phyloP scores from a whole-genome alignment of 2,797 vertebrate genomes.

The Labroides dimidiatus region DNA sequence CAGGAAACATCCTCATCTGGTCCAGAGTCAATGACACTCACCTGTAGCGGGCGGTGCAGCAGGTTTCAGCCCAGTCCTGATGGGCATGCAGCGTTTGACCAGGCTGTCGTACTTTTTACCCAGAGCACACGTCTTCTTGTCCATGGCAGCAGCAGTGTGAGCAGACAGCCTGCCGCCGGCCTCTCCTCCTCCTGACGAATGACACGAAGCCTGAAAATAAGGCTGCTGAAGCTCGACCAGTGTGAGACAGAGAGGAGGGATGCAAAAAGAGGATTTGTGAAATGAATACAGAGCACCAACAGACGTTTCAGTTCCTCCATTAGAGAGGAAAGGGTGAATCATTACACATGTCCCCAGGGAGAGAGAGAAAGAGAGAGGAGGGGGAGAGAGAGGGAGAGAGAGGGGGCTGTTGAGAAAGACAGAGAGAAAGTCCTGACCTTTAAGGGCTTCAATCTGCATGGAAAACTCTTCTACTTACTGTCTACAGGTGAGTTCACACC shows the following conservation, averaged over 20 bases:
- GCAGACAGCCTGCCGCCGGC: conserved; percentile 81
- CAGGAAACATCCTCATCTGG: background rate
- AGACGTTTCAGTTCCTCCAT: conserved; percentile 78
- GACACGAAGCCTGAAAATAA: conserved; percentile 72
- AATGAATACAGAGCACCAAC: conserved; percentile 41
- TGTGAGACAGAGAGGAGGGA: conserved; percentile 76
- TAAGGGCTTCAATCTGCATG: background rate
- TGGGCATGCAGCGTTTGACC: accelerated
- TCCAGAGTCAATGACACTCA: conserved; percentile 50
- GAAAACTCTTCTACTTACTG: background rate
- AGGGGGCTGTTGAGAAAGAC: conserved; percentile 31
- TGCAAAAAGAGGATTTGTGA: conserved; percentile 33
- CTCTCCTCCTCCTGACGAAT: conserved; percentile 75
- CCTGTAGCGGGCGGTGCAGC: conserved; percentile 33
- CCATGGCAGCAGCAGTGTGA: conserved; percentile 80
- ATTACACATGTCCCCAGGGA: conserved; percentile 49
- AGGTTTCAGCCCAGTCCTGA: accelerated
- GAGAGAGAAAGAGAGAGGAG: background rate
- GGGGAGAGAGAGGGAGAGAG: conserved; percentile 4
- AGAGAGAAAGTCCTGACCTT: conserved; percentile 9
- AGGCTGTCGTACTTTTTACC: conserved; percentile 50
- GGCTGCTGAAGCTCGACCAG: conserved; percentile 60
- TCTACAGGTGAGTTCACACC: too few species aligned
- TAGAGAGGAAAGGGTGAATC: conserved; percentile 70
- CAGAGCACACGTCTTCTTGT: conserved; percentile 72